Evolutionary conservation across 92 coral and sea anemone species (phyloP).

Genomic region (Chrysogorgia sp.): DNA sequence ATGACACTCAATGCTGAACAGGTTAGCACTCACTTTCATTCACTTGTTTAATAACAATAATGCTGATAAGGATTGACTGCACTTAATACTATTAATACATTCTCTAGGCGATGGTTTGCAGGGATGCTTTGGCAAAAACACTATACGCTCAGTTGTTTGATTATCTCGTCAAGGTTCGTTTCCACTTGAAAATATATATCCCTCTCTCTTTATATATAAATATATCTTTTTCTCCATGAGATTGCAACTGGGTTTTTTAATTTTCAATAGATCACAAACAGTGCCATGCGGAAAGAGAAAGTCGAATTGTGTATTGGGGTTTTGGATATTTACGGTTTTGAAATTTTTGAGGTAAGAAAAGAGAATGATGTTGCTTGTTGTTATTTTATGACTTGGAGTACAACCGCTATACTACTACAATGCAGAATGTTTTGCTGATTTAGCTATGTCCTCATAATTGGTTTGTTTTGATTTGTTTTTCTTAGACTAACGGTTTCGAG

Average conservation of each 20-base stretch:
- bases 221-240: neutral
- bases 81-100: neutral
- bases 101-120: slow-evolving; percentile 67
- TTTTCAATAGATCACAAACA: slow-evolving; percentile 71
- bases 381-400: neutral
- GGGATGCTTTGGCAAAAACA: slow-evolving; percentile 85
- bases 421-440: neutral
- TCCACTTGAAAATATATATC: too few relatives aligned
- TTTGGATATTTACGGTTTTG: slow-evolving; percentile 91
- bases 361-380: neutral
- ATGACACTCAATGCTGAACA: slow-evolving; percentile 85
- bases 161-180: slow-evolving; percentile 78
- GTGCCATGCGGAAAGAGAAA: slow-evolving; percentile 78
- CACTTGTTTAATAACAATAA: neutral
- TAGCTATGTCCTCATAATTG: neutral
- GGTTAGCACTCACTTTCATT: slow-evolving; percentile 29
- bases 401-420: neutral
- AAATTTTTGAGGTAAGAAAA: slow-evolving; percentile 74
- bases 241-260: neutral
- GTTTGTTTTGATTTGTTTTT: slow-evolving; percentile 8
- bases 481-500: slow-evolving; percentile 81
- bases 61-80: neutral
- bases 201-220: neutral
- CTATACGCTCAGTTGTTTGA: slow-evolving; percentile 82
- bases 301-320: slow-evolving; percentile 86